Evolutionary conservation across 2,888 invertebrate species (phyloP).

Genomic region (Tanaodytes sp.): DNA sequence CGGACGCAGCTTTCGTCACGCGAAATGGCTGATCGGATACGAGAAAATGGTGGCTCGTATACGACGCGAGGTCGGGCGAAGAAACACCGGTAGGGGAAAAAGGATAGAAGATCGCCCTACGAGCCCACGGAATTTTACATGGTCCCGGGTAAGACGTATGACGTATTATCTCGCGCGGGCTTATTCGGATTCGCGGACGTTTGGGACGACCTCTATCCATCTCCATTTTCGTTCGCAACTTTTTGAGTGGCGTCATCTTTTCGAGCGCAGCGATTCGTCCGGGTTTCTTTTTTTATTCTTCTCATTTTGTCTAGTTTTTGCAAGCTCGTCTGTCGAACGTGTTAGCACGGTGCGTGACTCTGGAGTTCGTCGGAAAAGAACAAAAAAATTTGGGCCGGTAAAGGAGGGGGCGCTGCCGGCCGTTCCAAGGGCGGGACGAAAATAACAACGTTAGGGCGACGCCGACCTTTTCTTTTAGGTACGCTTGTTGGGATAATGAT

Average conservation of each 20-base stretch:
- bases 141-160: constrained; percentile 32
- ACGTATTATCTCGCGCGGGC: constrained; percentile 36
- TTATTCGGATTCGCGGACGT: constrained; percentile 32
- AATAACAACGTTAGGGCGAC: constrained; percentile 38
- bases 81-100: too few species aligned
- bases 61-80: too few species aligned
- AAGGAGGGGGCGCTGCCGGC: background rate
- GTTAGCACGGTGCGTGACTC: constrained; percentile 46
- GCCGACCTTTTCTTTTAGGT: constrained; percentile 37
- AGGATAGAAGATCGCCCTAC: too few species aligned
- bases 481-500: constrained; percentile 41
- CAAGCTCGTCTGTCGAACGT: constrained; percentile 35
- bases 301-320: too few species aligned
- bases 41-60: background rate
- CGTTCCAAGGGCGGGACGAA: constrained; percentile 10
- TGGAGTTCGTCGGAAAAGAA: constrained; percentile 31
- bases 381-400: constrained; percentile 16
- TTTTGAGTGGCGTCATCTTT: constrained; percentile 47
- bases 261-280: constrained; percentile 24
- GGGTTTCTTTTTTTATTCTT: constrained; percentile 20
- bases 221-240: constrained; percentile 12
- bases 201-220: constrained; percentile 6
- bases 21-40: too few species aligned
- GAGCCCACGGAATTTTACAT: too few species aligned
- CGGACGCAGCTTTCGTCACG: too few species aligned